Conservation (phyloP, 1,140 invertebrate species). For the Zophobas atratus region DNA sequence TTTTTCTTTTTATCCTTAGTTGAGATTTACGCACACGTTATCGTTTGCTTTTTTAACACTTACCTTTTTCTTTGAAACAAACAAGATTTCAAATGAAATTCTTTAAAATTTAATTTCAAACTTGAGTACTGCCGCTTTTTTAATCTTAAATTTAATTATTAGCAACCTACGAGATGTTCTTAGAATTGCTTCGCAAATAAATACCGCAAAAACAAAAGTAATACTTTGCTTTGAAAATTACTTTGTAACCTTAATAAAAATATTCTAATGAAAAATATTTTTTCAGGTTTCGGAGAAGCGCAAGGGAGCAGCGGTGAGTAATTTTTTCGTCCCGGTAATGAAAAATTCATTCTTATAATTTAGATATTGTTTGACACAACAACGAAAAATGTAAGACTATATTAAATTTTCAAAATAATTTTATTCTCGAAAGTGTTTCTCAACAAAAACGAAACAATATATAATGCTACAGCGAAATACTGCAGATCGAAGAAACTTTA, state of each 20-base stretch:
- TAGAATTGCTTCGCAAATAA: constrained; percentile 10
- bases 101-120: constrained; percentile 13
- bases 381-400: background rate
- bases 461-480: background rate
- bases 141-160: constrained; percentile 28
- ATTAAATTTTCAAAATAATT: background rate
- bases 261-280: constrained; percentile 10
- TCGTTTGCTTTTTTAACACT: constrained; percentile 21
- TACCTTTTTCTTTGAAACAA: background rate
- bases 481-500: background rate
- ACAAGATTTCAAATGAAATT: background rate
- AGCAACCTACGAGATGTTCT: background rate
- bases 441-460: constrained; percentile 9
- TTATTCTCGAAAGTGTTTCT: background rate
- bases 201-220: constrained; percentile 16
- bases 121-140: background rate
- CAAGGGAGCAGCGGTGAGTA: background rate
- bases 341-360: too few species aligned
- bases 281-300: constrained; percentile 1
- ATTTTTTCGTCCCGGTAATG: background rate
- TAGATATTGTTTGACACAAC: background rate
- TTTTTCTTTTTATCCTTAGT: constrained; percentile 27
- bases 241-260: constrained; percentile 2
- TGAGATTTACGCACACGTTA: constrained; percentile 14
- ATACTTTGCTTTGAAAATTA: constrained; percentile 12